Base-by-base conservation (phyloP, 2,113 vertebrate genomes). In the Brachypodius melanocephalos region DNA sequence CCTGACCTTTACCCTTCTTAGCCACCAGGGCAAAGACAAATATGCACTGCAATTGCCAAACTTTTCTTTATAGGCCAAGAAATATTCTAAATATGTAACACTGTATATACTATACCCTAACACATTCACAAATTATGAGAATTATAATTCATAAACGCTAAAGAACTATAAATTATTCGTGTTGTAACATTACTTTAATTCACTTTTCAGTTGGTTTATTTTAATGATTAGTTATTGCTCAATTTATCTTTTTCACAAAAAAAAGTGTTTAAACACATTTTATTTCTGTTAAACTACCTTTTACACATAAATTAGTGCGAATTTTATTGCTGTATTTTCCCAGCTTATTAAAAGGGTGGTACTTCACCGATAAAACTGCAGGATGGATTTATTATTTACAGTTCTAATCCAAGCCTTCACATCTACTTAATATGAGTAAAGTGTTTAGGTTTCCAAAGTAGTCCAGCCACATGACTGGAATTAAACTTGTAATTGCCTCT, bases 401-500 rank as follows among this genome's bases (percentile, higher is more conserved):
- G 85, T 94, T 90, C 2, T 43, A 90, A 91, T 89, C 79, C 63
- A 97, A 95, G 93, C 91, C 95, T 98, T 97, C 96, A 65, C 88
- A 96, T 95, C 97, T 97, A 90, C 96, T 98, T 98, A 98, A 97
- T 97, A 98, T 98, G 97, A 91, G 95, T 95, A 96, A 98, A 97
- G 96, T 98, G 97, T 98, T 96, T 96, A 84, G 84, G 94, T 98
- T 97, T 97, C 96, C 87, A 88, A 96, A 92, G 96, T 95, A 97
- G 97, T 97, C 97, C 97, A 98, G 97, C 95, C 95, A 88, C 91
- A 97, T 97, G 95, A 96, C 97, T 97, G 96, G 97, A 98, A 98
- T 97, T 96, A 98, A 98, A 98, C 96, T 98, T 98, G 96, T 97
- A 98, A 98, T 97, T 97, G 97, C 94, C 97, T 98, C 98, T 97